A percentile compares a stretch with the other conserved stretches of the same genome.
These are phyloP conservation scores for Leptocoma aspasia DNA, from an alignment of 2,113 vertebrate genomes.

Conservation along the genomic window DNA sequence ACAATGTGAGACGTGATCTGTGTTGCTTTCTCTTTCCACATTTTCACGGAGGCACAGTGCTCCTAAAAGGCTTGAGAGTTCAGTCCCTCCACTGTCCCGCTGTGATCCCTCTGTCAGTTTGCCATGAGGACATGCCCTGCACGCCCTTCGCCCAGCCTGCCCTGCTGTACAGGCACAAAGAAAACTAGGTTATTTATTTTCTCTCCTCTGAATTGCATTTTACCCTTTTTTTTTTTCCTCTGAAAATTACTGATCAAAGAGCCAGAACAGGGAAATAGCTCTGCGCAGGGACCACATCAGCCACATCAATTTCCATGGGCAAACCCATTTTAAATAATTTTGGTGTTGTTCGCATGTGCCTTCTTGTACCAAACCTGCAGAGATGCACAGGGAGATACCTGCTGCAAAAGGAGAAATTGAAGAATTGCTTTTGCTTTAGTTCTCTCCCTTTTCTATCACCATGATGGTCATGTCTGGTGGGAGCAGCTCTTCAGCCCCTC, in stretches of 20 bases:
- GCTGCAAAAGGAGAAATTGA: neutral
- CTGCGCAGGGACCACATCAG: neutral
- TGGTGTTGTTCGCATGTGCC: neutral
- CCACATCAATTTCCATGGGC: neutral
- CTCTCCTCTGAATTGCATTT: neutral
- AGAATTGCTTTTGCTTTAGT: neutral
- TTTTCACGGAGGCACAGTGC: neutral
- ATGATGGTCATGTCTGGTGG: neutral
- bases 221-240: neutral
- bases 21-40: neutral
- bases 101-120: neutral
- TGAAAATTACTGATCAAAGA: neutral
- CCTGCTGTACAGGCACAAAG: neutral
- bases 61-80: neutral
- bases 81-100: fast-evolving
- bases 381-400: neutral
- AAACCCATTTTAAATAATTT: neutral
- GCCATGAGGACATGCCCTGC: neutral
- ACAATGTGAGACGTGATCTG: neutral
- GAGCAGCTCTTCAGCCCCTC: neutral
- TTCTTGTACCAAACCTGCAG: neutral
- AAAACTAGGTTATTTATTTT: neutral
- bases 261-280: neutral
- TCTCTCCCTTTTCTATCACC: neutral
- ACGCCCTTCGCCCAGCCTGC: neutral